Conservation (phyloP, 64 coral and sea anemone genomes). For the Pocillopora verrucosa region DNA sequence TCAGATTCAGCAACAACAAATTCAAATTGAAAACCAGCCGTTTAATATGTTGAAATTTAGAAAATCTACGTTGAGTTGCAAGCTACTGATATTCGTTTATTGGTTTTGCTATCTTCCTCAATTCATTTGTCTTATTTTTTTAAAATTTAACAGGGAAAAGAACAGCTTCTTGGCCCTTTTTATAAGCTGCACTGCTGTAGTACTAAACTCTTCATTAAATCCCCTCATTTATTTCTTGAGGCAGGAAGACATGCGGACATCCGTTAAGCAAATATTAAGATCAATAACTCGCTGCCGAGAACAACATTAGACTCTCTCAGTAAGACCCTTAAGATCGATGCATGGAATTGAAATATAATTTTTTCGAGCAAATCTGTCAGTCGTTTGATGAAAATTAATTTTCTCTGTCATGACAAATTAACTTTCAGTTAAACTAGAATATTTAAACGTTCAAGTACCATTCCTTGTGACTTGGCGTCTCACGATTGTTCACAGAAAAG, state of each 20-base stretch:
- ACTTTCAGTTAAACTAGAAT: too few species aligned
- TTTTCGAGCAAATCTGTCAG: too few species aligned
- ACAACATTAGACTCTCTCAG: too few species aligned
- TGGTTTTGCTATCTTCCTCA: not conserved
- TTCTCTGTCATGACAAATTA: too few species aligned
- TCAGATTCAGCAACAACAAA: not conserved
- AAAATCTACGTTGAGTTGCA: not conserved
- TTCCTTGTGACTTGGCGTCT: too few species aligned
- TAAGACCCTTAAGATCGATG: too few species aligned
- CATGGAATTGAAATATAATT: too few species aligned
- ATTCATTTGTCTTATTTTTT: not conserved
- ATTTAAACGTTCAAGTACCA: too few species aligned
- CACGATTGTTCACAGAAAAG: too few species aligned
- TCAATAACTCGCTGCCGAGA: not conserved
- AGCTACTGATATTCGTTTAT: not conserved
- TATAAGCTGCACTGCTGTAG: not conserved
- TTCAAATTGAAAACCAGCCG: not conserved
- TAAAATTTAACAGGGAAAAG: too few species aligned
- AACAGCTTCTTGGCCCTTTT: not conserved
- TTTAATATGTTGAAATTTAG: slow-evolving; percentile 13
- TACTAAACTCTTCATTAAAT: not conserved
- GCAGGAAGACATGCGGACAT: not conserved
- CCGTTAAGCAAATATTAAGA: not conserved
- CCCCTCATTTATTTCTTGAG: not conserved
- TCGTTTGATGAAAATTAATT: too few species aligned